Conservation (phyloP, 2,888 invertebrate species). For the Pammene aurita region DNA sequence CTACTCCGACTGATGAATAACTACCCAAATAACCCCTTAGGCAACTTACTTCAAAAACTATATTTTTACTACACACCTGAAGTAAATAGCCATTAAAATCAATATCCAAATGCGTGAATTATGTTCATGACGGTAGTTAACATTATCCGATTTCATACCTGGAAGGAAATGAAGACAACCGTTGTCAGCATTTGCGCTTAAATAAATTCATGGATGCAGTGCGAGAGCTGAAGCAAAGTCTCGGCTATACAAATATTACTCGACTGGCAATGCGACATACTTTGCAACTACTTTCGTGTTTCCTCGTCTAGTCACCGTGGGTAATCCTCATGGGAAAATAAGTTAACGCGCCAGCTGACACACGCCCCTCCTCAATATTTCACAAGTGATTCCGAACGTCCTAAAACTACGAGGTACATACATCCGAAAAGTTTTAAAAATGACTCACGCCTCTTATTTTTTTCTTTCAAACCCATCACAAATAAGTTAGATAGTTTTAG, state of each 20-base stretch:
- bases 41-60: no score
- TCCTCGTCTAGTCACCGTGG: conserved; percentile 29
- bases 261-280: conserved; percentile 39
- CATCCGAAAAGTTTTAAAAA: conserved; percentile 70
- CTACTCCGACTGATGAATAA: no score
- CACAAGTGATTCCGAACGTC: conserved; percentile 70
- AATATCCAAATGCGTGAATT: no score
- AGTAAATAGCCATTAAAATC: no score
- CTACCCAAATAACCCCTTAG: no score
- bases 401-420: conserved; percentile 67
- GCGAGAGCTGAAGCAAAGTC: conserved; percentile 29
- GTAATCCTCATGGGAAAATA: conserved; percentile 61
- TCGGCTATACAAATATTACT: conserved; percentile 39
- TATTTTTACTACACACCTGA: no score
- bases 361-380: conserved; percentile 63
- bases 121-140: not conserved
- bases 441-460: conserved; percentile 65
- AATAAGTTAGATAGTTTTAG: conserved; percentile 75
- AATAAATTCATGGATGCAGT: conserved; percentile 31
- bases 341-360: conserved; percentile 62
- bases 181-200: conserved; percentile 33
- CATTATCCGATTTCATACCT: not conserved
- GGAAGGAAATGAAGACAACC: conserved; percentile 16
- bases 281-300: conserved; percentile 42
- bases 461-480: conserved; percentile 67